Evolutionary conservation across 2,888 invertebrate genomes (phyloP), one percentile per base, ranked within the genome.

Genomic region (Reticulitermes lucifugus): DNA sequence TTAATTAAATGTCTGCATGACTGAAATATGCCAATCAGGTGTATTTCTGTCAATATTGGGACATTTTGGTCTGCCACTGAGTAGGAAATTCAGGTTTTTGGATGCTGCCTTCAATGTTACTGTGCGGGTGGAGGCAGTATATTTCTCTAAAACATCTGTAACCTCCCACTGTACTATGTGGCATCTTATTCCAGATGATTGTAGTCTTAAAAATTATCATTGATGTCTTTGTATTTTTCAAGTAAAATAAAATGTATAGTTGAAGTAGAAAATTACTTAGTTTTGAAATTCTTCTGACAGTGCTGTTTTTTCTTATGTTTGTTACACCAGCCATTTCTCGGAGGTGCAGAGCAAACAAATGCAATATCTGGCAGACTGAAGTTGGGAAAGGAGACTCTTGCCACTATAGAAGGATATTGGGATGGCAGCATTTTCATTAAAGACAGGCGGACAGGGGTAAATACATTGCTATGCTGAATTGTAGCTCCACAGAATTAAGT

Each of bases 331-430:
- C 97, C 98, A 84, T 98, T 98, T 91, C 92, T 98, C 85, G 97
- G 98, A 84, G 96, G 97, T 70, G 91, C 95, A 0, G 98, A 98
- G 87, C 94, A 95, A 88, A 96, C 96, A 84, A 98, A 98, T 91
- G 93, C 95, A 65, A 94, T 98, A 18, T 92, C 93, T 0, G 98
- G 98, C 1, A 94, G 96, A 87, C 95, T 98, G 84, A 96, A 96
- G 89, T 93, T 97, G 81, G 98, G 98, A 0, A 96, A 96, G 88
- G 98, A 98, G 88, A 97, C 97, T 0, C 89, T 98, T 73, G 97
- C 97, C 1, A 94, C 94, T 0, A 91, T 98, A 6, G 96, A 96
- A 6, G 98, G 98, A 0, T 96, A 97, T 89, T 98, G 98, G 98
- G 98, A 98, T 90, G 96, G 96, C 79, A 94, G 94, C 88, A 96